Base-by-base conservation (phyloP, 2,113 vertebrate genomes). In the Otus sunia region DNA sequence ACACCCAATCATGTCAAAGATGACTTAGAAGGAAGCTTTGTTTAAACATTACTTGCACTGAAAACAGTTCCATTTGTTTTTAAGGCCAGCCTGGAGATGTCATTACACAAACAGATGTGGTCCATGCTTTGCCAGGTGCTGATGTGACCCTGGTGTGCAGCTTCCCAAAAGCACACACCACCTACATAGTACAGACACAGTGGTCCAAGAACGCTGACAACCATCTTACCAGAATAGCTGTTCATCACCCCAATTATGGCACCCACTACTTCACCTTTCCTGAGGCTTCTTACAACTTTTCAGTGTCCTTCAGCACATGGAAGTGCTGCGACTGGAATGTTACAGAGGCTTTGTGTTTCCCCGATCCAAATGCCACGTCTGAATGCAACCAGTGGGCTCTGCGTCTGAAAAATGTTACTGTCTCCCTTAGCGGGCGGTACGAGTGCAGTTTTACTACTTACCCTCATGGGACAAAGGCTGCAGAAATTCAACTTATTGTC, bases 391-490 rank as follows among this genome's bases (percentile, higher is more conserved):
- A 10, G 25, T 98, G 94, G 96, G 62, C 36, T 85, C 94, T 98
- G 41, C 81, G 88, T n/a, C 86, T 98, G 85, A 88, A 66, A 66
- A 98, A 98, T 0, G 5, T 97, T 17, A 97, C 89, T 1, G 0
- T 86, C 12, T 90, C 93, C 21, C 67, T 96, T 19, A 90, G 73
- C 1, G 97, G 98, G 53, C 77, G 91, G 32, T 98, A 98, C 0
- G 5, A 97, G 36, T 98, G 97, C 79, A 97, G 39, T 69, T 97
- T 98, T 85, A 67, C 93, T 91, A 83, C 97, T n/a, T 98, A 90
- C 36, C 98, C 97, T 0, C 23, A 75, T 5, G 97, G 97, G 49
- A 91, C 94, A 87, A 88, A 76, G 64, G 92, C 74, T n/a, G 83
- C 71, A 49, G 84, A 82, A 85, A 94, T 93, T 68, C 91, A 92